Percentiles rank a stretch among this genome's conserved stretches.
These are phyloP conservation scores for Acropora yongei DNA, from an alignment of 64 coral and sea anemone genomes.

Conservation along the genomic window DNA sequence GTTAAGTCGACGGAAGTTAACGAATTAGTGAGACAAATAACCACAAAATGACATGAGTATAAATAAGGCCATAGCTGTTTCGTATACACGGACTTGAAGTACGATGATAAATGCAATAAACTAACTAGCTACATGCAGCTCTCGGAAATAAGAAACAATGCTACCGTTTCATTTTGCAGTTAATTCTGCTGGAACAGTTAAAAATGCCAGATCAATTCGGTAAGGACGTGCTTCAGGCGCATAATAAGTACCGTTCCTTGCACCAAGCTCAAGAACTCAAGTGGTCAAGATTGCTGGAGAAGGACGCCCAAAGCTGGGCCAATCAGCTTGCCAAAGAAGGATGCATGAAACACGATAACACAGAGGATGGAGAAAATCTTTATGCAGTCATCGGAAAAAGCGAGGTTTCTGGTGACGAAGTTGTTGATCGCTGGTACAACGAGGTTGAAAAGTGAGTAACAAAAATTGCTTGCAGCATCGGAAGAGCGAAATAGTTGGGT, in stretches of 20 bases:
- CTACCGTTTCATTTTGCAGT: neutral
- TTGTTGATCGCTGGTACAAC: constrained; percentile 4
- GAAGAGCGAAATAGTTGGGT: too few relatives aligned
- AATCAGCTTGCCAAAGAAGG: constrained; percentile 40
- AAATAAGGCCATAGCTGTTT: too few relatives aligned
- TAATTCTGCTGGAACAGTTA: neutral
- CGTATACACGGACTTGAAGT: too few relatives aligned
- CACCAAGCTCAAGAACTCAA: constrained; percentile 33
- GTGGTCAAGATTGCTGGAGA: constrained; percentile 11
- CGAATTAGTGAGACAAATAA: too few relatives aligned
- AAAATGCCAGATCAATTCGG: constrained; percentile 39
- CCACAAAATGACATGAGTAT: too few relatives aligned
- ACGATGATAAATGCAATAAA: too few relatives aligned
- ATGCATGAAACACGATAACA: constrained; percentile 1
- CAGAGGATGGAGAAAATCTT: constrained; percentile 40
- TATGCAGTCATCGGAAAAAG: constrained; percentile 24
- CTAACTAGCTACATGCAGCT: too few relatives aligned
- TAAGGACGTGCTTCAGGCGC: constrained; percentile 17
- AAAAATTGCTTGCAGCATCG: too few relatives aligned
- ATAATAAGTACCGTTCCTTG: constrained; percentile 37
- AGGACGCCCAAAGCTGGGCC: constrained; percentile 49
- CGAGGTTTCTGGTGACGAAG: neutral
- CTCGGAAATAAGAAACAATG: too few relatives aligned
- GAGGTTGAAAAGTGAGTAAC: constrained; percentile 20
- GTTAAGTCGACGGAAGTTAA: too few relatives aligned